Base-by-base conservation (phyloP, 2,797 vertebrate species). In the Miichthys miiuy region DNA sequence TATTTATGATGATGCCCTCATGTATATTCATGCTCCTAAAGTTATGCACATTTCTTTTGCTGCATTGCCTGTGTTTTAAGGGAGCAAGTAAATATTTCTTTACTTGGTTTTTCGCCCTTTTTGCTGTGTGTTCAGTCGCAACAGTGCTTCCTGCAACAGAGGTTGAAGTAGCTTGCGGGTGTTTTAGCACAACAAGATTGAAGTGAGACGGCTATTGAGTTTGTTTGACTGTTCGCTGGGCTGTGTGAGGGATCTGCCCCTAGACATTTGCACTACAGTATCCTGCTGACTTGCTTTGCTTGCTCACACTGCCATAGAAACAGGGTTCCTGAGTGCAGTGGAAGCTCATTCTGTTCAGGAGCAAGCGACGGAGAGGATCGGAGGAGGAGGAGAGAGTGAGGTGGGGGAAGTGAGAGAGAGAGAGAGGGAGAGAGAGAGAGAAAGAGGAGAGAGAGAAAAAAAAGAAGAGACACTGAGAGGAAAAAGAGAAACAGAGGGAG, bases 251-350 rank as follows among this genome's bases (percentile, higher is more conserved):
- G 91, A 93, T 90, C 92, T 91, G 91, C 93, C 93, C 92, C 90
- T 62, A 94, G 92, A 95, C 91, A 91, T 91, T 94, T 91, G 81
- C 92, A 81, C 92, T 75, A 89, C 87, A 87, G 90, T 78, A 92
- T 94, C 93, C 92, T 92, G 87, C 93, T 93, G 91, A 94, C 93
- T 95, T 79, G 93, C 94, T 93, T 93, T 70, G 91, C 93, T 92
- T 85, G 90, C 94, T 90, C 91, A 69, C 90, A 94, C 91, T 92
- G 89, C 93, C 95, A 96, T 95, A 95, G 94, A 95, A 94, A 95
- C 94, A 82, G 89, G 87, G 88, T 87, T 95, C 89, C 88, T 68
- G 91, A 92, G 92, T 80, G 89, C 93, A 89, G 90, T 76, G 90
- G 92, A 93, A 87, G 84, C 93, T 95, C 94, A 95, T 90, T 95